Conservation (phyloP, 2,797 vertebrate genomes). For the Periparus ater region DNA sequence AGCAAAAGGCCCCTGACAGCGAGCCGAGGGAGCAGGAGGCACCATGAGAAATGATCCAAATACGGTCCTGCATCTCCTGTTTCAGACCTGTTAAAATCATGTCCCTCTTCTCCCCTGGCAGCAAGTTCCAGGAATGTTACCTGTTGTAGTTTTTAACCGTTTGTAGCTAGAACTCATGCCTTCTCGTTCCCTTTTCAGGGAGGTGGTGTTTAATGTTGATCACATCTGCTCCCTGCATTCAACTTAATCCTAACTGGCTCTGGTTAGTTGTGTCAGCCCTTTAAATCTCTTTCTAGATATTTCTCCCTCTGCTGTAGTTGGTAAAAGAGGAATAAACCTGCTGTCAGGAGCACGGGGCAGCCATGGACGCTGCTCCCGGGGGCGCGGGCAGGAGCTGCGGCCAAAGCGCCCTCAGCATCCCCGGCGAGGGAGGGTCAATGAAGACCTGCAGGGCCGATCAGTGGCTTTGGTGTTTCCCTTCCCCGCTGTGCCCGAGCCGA, state of each 20-base stretch:
- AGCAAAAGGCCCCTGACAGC: not conserved
- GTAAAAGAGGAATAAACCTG: not conserved
- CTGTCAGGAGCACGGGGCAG: not conserved
- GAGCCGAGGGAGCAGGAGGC: not conserved
- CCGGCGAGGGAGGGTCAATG: too few species aligned
- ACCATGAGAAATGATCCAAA: rapidly evolving
- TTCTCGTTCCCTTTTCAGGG: rapidly evolving
- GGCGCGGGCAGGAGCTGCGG: not conserved
- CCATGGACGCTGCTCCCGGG: not conserved
- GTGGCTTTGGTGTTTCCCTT: not conserved
- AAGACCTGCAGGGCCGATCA: not conserved
- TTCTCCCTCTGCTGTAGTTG: not conserved
- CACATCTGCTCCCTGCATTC: too few species aligned
- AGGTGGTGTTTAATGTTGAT: rapidly evolving
- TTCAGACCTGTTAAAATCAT: not conserved
- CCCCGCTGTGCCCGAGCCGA: not conserved
- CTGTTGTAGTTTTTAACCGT: not conserved
- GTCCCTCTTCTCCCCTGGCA: not conserved
- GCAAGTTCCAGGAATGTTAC: not conserved
- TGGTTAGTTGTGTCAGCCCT: not conserved
- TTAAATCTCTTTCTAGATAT: not conserved
- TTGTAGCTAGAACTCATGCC: not conserved
- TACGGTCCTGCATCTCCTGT: rapidly evolving
- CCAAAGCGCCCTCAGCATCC: rapidly evolving
- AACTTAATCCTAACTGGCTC: not conserved